These are phyloP conservation scores for Sapayoa aenigma DNA, from an alignment of 2,113 vertebrate genomes.

Conservation along the genomic window DNA sequence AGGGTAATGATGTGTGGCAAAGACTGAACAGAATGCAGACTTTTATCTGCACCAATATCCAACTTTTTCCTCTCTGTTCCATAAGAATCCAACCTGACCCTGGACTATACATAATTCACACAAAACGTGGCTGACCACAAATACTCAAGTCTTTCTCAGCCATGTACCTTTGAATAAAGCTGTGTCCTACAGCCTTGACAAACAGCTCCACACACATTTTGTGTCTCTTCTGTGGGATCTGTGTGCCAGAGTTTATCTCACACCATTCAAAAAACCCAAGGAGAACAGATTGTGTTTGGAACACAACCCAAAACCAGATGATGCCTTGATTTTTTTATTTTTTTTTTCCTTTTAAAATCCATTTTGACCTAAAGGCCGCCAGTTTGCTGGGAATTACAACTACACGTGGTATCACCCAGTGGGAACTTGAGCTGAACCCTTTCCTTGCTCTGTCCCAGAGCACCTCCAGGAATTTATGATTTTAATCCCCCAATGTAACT, in stretches of 20 bases:
- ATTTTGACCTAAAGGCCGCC: background rate
- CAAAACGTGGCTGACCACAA: background rate
- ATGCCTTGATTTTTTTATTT: background rate
- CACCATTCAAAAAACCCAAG: background rate
- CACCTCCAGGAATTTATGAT: background rate
- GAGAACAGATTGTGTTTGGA: background rate
- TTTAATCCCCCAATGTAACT: background rate
- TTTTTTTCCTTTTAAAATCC: background rate
- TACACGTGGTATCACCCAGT: rapidly evolving
- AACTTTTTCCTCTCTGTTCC: background rate
- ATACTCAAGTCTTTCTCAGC: background rate
- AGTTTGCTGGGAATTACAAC: background rate
- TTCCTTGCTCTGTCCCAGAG: background rate
- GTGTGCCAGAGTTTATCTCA: background rate
- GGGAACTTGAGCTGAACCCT: background rate
- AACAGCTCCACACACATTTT: background rate
- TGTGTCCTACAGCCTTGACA: background rate
- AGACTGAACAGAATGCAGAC: background rate
- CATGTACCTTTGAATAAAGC: background rate
- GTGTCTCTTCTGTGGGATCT: background rate
- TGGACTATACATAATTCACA: rapidly evolving
- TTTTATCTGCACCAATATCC: background rate
- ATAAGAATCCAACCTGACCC: background rate
- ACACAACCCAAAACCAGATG: background rate
- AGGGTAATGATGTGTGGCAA: background rate